These are phyloP conservation scores for Parotia lawesii DNA, from an alignment of 2,113 vertebrate species.

Conservation along the genomic window DNA sequence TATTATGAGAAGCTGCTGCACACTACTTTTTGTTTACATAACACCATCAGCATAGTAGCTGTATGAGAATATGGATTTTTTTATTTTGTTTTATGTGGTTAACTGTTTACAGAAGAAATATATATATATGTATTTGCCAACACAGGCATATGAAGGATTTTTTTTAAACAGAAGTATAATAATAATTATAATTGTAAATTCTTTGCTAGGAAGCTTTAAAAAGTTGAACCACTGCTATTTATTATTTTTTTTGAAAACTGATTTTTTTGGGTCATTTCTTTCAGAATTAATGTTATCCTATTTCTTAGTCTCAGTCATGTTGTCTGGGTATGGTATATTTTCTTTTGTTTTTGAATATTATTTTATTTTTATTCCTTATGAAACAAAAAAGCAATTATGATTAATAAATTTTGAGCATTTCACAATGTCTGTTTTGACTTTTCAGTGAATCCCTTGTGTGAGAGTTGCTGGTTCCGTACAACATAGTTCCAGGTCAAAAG, in stretches of 20 bases:
- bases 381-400: neutral
- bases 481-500: neutral
- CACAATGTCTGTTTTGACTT: neutral
- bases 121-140: constrained; percentile 34
- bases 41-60: constrained; percentile 27
- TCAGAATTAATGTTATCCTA: constrained; percentile 3
- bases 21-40: constrained; percentile 61
- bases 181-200: constrained; percentile 50
- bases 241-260: constrained; percentile 24
- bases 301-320: neutral
- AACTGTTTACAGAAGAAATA: constrained; percentile 69
- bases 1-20: constrained; percentile 37
- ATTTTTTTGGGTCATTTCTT: constrained; percentile 36
- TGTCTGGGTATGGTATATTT: constrained; percentile 43
- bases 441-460: neutral
- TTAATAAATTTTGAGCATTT: constrained; percentile 70
- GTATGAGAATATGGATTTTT: constrained; percentile 19
- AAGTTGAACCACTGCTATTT: constrained; percentile 58
- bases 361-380: constrained; percentile 32
- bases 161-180: constrained; percentile 43
- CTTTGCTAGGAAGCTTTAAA: constrained; percentile 34
- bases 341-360: constrained; percentile 23
- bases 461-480: neutral
- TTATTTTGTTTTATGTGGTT: constrained; percentile 20
- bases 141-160: constrained; percentile 51